phyloP scores from a whole-genome alignment of 2,113 vertebrate genomes.

The Poeciliopsis turrubarensis region DNA sequence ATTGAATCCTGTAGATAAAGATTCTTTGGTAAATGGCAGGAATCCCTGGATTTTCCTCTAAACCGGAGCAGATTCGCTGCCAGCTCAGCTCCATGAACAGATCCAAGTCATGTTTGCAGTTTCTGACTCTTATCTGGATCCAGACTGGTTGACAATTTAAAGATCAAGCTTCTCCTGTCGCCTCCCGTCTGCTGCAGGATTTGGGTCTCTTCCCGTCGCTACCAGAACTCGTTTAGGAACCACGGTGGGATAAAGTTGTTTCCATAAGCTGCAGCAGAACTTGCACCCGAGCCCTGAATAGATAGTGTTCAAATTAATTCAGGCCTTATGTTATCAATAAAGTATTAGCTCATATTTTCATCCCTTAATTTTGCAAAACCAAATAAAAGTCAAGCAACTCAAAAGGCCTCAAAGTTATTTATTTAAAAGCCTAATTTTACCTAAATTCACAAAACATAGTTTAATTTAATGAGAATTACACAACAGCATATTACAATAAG shows the following conservation, averaged over 20 bases:
- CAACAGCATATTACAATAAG: too few relatives aligned
- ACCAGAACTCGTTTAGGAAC: background rate
- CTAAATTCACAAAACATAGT: background rate
- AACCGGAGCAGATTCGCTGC: background rate
- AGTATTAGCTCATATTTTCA: too few relatives aligned
- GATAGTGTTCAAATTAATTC: background rate
- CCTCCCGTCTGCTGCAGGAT: background rate
- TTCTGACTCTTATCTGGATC: background rate
- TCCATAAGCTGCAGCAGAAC: background rate
- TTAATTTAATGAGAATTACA: too few relatives aligned
- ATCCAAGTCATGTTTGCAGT: background rate
- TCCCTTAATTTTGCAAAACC: background rate
- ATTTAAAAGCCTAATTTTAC: background rate
- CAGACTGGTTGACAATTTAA: background rate
- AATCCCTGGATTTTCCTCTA: background rate
- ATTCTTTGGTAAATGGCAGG: too few relatives aligned
- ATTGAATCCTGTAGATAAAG: too few relatives aligned
- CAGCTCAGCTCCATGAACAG: too few relatives aligned
- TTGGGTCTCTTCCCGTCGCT: background rate
- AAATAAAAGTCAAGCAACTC: background rate
- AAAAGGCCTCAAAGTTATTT: background rate
- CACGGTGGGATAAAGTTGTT: background rate
- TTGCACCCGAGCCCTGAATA: background rate
- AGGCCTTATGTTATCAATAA: background rate
- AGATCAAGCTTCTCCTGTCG: background rate